These are phyloP conservation scores for Dendrolimus pini DNA, from an alignment of 2,888 invertebrate species.

Conservation along the genomic window DNA sequence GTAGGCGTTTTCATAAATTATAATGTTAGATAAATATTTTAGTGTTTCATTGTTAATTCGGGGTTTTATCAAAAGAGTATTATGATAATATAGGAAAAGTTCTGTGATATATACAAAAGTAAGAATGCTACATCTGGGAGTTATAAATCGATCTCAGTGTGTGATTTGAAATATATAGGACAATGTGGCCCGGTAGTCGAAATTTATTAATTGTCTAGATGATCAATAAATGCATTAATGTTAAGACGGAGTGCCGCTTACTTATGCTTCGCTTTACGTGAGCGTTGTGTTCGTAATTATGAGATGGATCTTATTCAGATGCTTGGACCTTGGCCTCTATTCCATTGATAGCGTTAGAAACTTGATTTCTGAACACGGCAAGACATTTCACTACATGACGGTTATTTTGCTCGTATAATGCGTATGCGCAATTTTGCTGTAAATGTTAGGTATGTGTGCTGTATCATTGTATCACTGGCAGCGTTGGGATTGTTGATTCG, in stretches of 20 bases:
- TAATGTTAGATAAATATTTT: conserved; percentile 30
- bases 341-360: too few species aligned
- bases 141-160: conserved; percentile 61
- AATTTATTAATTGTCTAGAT: conserved; percentile 12
- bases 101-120: conserved; percentile 69
- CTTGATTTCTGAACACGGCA: too few species aligned
- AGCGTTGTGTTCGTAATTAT: conserved; percentile 1
- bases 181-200: conserved; percentile 23
- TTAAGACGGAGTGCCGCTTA: conserved; percentile 1
- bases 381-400: too few species aligned
- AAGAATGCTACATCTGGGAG: conserved; percentile 64
- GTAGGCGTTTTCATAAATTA: conserved; percentile 45
- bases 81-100: conserved; percentile 65
- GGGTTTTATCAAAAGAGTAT: conserved; percentile 54
- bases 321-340: too few species aligned
- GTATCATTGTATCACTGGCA: too few species aligned
- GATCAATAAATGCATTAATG: conserved; percentile 1
- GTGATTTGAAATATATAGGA: conserved; percentile 41
- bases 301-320: too few species aligned
- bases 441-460: too few species aligned
- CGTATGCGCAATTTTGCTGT: too few species aligned
- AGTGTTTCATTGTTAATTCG: conserved; percentile 30
- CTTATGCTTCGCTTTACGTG: neutral
- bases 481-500: too few species aligned
- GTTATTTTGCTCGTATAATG: too few species aligned